These are phyloP conservation scores for Chaetodon trifasciatus DNA, from an alignment of 2,797 vertebrate genomes.

Conservation along the genomic window DNA sequence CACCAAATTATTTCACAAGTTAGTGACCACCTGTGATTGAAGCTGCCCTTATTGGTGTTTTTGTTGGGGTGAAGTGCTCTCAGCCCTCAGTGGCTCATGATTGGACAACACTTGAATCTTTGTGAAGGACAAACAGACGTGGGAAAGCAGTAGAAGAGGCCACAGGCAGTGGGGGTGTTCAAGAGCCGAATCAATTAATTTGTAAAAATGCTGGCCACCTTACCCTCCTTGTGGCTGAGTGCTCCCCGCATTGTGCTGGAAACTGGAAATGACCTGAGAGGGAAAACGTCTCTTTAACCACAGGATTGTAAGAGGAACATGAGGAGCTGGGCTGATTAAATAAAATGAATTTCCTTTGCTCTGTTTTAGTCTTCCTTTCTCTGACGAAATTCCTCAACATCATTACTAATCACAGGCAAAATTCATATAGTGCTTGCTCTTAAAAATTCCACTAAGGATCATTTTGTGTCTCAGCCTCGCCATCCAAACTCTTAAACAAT, in stretches of 20 bases:
- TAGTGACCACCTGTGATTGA: slow-evolving; percentile 18
- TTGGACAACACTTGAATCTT: slow-evolving; percentile 52
- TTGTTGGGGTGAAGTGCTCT: slow-evolving; percentile 55
- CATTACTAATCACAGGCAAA: slow-evolving; percentile 55
- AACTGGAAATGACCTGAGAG: slow-evolving; percentile 21
- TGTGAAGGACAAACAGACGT: slow-evolving; percentile 57
- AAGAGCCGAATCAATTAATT: slow-evolving; percentile 55
- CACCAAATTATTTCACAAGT: background rate
- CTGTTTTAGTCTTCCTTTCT: slow-evolving; percentile 19
- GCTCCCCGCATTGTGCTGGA: background rate
- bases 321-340: slow-evolving; percentile 42
- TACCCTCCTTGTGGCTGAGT: slow-evolving; percentile 1
- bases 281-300: slow-evolving; percentile 16
- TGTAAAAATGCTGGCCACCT: slow-evolving; percentile 24
- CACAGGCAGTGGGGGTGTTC: slow-evolving; percentile 29
- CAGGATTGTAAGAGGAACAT: slow-evolving; percentile 18
- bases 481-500: slow-evolving; percentile 35
- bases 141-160: slow-evolving; percentile 59
- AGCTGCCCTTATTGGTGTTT: slow-evolving; percentile 25
- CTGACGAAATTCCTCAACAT: slow-evolving; percentile 53
- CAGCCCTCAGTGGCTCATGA: slow-evolving; percentile 24
- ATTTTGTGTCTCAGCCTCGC: slow-evolving; percentile 23
- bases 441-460: slow-evolving; percentile 38
- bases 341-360: slow-evolving; percentile 29
- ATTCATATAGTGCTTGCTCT: slow-evolving; percentile 21